Evolutionary conservation across 2,113 vertebrate genomes (phyloP), one percentile per base, ranked within the genome.

Genomic region (Chaenocephalus aceratus): DNA sequence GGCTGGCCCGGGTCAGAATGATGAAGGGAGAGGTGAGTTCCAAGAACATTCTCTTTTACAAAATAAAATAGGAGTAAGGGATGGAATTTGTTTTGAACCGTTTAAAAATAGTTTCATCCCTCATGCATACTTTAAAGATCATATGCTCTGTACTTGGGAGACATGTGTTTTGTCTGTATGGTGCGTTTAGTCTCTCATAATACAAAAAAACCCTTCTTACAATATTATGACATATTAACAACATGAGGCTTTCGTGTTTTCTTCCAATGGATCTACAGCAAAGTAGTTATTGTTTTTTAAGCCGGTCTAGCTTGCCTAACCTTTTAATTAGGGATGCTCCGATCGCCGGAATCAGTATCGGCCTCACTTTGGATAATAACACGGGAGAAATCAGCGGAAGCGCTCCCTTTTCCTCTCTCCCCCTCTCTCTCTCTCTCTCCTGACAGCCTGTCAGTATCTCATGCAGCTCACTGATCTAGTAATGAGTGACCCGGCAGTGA

Each of bases 1-100:
- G 97, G 97, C 86, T 97, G 88, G 97, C 97, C 16, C 92, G 96
- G 30, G 97, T 97, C 86, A 94, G 97, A 78, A 97, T 98, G 97
- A 97, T 97, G 96, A 97, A 97, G 90, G 96, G 97, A 83, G 97
- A 97, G 92, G 97, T 97, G 77, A 96, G 96, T 34, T 48, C 10
- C 57, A 51, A 10, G 3, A 46, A 18, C 34, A 7, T 46, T 49
- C 3, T 49, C 12, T 72, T 56, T 23, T 30, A 14, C 1, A 41
- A 44, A 44, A 21, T 34, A 7, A 36, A 23, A 51, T 49, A 0
- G 6, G 3, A 46, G 13, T 15, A 16, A 13, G 36, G 15, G 18
- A 15, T 13, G 14, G 9, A 26, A 4, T 34, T 3, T 1, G 51
- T 2, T 15, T 1, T 6, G 53, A 5, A 13, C 79, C n/a, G 10